Base-by-base conservation (phyloP, 2,888 invertebrate species). In the Corythucha ciliata region DNA sequence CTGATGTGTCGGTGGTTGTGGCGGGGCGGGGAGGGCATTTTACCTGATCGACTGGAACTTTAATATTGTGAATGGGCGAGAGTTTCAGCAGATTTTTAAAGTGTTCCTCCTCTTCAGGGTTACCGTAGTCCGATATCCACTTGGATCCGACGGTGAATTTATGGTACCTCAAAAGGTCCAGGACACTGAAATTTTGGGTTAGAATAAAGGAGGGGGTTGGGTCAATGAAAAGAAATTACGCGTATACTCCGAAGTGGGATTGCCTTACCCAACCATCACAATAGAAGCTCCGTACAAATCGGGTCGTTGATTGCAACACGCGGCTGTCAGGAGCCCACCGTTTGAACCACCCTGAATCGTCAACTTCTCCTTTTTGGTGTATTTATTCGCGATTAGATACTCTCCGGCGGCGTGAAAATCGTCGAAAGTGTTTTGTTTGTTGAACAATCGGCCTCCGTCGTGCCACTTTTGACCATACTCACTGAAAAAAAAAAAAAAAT, bases 401-500 rank as follows among this genome's bases (percentile, higher is more conserved):
- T 93, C 82, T 0, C 89, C 96, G 1, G 94, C 93, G 48, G 78
- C 74, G 65, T 89, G 87, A 70, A 98, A 96, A 73, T 98, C 98
- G 70, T 96, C 88, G 69, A 97, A 97, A 39, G 85, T 87, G 70
- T 97, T 97, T 72, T 97, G 96, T 67, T 97, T 98, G 66, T 93
- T 91, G 3, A 81, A 76, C 56, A 88, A 74, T 20, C 88, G 81
- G 2, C 96, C 98, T 5, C 77, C 86, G 67, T 93, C 87, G 71
- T 97, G 96, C 97, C 97, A 98, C 60, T 82, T 81, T 69, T 94
- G 90, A 34, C 97, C 97, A 69, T 96, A 98, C 68, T 98, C 97
- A 1, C 91, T 90, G 69, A 1, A 65, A 62, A 52, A 39, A 26
- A n/a, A 10, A 20, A 39, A 45, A 29, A 33, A 22, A 26, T 34